Percentiles rank a stretch among this genome's conserved stretches.
phyloP scores from a whole-genome alignment of 2,113 vertebrate genomes.

The Mormoops blainvillei region DNA sequence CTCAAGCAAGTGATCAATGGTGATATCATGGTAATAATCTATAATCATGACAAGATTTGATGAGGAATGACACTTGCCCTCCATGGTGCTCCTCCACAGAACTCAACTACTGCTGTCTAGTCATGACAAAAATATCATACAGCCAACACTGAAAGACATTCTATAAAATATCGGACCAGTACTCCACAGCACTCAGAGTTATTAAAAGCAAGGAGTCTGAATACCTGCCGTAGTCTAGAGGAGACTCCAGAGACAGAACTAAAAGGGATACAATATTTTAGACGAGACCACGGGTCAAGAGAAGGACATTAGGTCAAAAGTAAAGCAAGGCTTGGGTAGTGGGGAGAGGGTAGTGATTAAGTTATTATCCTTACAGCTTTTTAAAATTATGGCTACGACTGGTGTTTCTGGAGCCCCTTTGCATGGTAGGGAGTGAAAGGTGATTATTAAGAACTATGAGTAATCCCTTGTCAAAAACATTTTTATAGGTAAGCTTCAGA shows the following conservation, averaged over 20 bases:
- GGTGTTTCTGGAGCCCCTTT: not conserved
- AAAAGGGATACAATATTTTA: not conserved
- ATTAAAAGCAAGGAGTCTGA: not conserved
- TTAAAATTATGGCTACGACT: not conserved
- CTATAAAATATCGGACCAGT: not conserved
- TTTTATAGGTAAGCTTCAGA: not conserved
- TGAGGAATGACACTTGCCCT: not conserved
- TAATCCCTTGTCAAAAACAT: not conserved
- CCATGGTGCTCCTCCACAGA: not conserved
- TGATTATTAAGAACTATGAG: not conserved
- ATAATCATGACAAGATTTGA: accelerated
- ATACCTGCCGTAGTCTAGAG: not conserved
- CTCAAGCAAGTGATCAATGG: not conserved
- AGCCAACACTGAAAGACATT: not conserved
- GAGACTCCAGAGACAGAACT: not conserved
- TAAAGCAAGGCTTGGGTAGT: not conserved
- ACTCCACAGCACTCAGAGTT: not conserved
- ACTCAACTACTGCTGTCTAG: not conserved
- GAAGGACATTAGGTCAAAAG: not conserved
- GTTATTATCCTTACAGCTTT: not conserved
- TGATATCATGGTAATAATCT: not conserved
- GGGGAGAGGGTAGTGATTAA: not conserved
- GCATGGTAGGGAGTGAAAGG: not conserved
- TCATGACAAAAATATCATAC: not conserved
- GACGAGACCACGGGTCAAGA: not conserved